Percentiles rank a stretch among this genome's conserved stretches.
Evolutionary conservation across 2,113 vertebrate species (phyloP).

Genomic region (Murina feae): DNA sequence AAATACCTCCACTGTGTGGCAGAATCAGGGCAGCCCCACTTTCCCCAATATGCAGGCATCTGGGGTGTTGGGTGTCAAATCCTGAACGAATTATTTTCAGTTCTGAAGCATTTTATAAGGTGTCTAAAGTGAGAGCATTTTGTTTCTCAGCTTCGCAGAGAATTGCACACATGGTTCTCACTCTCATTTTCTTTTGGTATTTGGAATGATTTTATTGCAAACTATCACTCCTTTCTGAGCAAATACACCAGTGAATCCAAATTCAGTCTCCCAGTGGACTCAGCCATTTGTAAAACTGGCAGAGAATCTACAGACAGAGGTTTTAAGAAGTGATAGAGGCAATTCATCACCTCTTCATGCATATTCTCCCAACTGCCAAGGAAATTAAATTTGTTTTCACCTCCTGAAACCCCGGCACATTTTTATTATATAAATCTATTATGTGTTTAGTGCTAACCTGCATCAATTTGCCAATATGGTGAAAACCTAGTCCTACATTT

Average conservation of each 20-base stretch:
- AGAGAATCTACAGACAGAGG: conserved; percentile 19
- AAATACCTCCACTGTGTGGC: background rate
- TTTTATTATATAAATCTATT: conserved; percentile 54
- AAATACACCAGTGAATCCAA: conserved; percentile 44
- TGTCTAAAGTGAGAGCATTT: conserved; percentile 58
- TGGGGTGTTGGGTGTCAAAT: conserved; percentile 51
- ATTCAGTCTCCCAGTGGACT: background rate
- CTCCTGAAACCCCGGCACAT: conserved; percentile 43
- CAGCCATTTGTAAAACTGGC: conserved; percentile 42
- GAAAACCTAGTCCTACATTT: background rate
- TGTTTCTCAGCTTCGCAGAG: conserved; percentile 53
- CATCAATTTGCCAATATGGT: conserved; percentile 30
- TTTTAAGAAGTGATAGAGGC: conserved; percentile 46
- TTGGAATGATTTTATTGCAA: conserved; percentile 64
- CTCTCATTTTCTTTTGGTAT: conserved; percentile 60
- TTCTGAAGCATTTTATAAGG: conserved; percentile 43
- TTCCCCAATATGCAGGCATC: conserved; percentile 39
- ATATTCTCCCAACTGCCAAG: conserved; percentile 46
- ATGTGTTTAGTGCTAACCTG: conserved; percentile 48
- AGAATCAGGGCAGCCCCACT: conserved; percentile 36
- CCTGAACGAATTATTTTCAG: conserved; percentile 62
- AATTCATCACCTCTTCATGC: conserved; percentile 56
- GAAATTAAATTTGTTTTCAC: conserved; percentile 66
- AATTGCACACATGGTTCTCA: conserved; percentile 40
- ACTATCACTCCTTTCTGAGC: conserved; percentile 55